These are phyloP conservation scores for Oreochromis spilurus DNA, from an alignment of 2,113 vertebrate species.

Conservation along the genomic window DNA sequence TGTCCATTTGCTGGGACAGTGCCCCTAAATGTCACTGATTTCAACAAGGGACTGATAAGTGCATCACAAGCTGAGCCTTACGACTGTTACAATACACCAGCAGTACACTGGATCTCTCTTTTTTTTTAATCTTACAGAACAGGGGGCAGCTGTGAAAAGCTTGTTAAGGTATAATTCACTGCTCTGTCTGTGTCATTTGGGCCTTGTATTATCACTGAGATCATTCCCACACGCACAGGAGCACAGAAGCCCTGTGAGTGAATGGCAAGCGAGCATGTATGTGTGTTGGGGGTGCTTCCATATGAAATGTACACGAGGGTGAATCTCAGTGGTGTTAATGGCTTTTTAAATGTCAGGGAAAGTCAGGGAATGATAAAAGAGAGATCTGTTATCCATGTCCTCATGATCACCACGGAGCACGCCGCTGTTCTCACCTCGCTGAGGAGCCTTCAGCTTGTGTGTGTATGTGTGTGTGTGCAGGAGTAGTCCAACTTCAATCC, in stretches of 20 bases:
- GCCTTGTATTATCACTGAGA: slow-evolving; percentile 58
- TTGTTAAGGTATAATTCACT: slow-evolving; percentile 71
- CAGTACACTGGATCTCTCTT: background rate
- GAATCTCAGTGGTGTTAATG: slow-evolving; percentile 74
- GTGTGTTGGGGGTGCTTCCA: slow-evolving; percentile 24
- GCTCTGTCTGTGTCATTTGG: slow-evolving; percentile 60
- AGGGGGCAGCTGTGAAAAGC: slow-evolving; percentile 54
- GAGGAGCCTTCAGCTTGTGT: background rate
- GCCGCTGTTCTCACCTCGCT: slow-evolving; percentile 38
- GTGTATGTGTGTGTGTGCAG: slow-evolving; percentile 1
- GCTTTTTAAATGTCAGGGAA: slow-evolving; percentile 84
- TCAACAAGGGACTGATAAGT: slow-evolving; percentile 28
- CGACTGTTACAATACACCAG: slow-evolving; percentile 14
- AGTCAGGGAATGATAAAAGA: slow-evolving; percentile 80
- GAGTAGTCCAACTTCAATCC: slow-evolving; percentile 60
- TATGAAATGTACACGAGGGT: slow-evolving; percentile 72
- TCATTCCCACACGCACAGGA: slow-evolving; percentile 21
- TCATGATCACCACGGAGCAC: slow-evolving; percentile 62
- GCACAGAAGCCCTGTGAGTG: slow-evolving; percentile 7
- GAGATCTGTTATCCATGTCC: slow-evolving; percentile 78
- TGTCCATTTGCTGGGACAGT: slow-evolving; percentile 40
- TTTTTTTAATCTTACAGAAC: slow-evolving; percentile 29
- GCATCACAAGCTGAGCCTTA: slow-evolving; percentile 13
- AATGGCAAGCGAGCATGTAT: slow-evolving; percentile 29
- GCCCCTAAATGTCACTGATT: slow-evolving; percentile 37